Evolutionary conservation across 2,888 invertebrate genomes (phyloP).

Genomic region (Phytoseiulus persimilis): DNA sequence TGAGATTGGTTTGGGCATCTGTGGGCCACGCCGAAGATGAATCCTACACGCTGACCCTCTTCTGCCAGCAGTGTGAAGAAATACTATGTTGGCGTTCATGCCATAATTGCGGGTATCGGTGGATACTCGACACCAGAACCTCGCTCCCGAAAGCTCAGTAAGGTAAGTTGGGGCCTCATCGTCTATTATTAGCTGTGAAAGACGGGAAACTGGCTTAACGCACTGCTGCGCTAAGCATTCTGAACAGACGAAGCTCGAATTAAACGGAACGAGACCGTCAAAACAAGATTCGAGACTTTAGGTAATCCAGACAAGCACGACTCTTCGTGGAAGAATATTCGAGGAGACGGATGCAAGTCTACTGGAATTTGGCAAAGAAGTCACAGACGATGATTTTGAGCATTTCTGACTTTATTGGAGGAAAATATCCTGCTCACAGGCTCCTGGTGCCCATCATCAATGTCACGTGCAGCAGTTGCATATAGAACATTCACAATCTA

Average conservation of each 20-base stretch:
- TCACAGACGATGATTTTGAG: neutral
- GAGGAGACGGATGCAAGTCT: neutral
- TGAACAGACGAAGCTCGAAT: neutral
- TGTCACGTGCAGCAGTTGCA: neutral
- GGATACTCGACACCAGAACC: neutral
- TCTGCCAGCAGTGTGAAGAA: neutral
- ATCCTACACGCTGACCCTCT: no score
- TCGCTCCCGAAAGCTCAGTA: neutral
- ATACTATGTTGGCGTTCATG: neutral
- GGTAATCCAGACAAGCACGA: neutral
- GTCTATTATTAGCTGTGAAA: neutral
- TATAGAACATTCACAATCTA: neutral
- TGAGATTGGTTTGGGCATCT: no score
- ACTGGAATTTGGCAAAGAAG: neutral
- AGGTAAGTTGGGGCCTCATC: neutral
- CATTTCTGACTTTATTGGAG: neutral
- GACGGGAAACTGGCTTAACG: neutral
- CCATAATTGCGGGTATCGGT: neutral
- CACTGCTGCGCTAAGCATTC: neutral
- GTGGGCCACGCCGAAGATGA: no score
- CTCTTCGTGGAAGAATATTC: neutral
- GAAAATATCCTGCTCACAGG: neutral
- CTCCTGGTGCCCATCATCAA: neutral
- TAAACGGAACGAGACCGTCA: neutral
- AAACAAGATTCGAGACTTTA: no score